Evolutionary conservation across 1,140 invertebrate genomes (phyloP).

Genomic region (Drosophila gunungcola): DNA sequence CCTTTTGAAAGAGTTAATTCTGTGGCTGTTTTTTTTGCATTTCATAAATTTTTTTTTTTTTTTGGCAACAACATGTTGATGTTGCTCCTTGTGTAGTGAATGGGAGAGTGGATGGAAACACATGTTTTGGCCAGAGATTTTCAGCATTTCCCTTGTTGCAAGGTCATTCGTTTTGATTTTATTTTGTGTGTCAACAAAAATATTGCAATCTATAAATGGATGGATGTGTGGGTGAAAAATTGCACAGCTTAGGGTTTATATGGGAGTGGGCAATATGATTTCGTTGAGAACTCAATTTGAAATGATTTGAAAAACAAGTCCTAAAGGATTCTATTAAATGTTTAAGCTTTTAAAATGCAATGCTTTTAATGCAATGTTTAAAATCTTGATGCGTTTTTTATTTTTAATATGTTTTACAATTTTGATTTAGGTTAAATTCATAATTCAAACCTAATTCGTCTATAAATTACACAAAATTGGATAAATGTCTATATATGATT

Average conservation of each 20-base stretch:
- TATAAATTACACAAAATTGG: no score
- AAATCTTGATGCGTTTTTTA: no score
- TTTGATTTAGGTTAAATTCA: no score
- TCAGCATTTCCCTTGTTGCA: slow-evolving; percentile 59
- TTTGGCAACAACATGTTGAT: slow-evolving; percentile 72
- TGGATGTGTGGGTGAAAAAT: not conserved
- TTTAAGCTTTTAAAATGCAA: not conserved
- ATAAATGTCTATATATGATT: no score
- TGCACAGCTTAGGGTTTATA: not conserved
- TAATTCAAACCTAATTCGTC: no score
- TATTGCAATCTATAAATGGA: slow-evolving; percentile 10
- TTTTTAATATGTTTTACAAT: no score
- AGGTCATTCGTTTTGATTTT: slow-evolving; percentile 81
- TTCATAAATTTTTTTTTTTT: slow-evolving; percentile 7
- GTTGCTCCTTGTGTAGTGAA: slow-evolving; percentile 2
- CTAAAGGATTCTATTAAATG: not conserved
- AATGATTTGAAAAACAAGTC: not conserved
- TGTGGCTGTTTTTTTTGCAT: slow-evolving; percentile 4
- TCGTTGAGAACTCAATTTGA: not conserved
- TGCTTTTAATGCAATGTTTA: no score
- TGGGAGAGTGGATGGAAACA: slow-evolving; percentile 43
- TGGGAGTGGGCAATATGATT: not conserved
- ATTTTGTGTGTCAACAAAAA: slow-evolving; percentile 76
- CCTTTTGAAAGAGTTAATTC: slow-evolving; percentile 20
- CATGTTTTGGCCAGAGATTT: slow-evolving; percentile 56